Evolutionary conservation across 2,797 vertebrate species (phyloP), one percentile per base, ranked within the genome.

Genomic region (Macrochelys suwanniensis): DNA sequence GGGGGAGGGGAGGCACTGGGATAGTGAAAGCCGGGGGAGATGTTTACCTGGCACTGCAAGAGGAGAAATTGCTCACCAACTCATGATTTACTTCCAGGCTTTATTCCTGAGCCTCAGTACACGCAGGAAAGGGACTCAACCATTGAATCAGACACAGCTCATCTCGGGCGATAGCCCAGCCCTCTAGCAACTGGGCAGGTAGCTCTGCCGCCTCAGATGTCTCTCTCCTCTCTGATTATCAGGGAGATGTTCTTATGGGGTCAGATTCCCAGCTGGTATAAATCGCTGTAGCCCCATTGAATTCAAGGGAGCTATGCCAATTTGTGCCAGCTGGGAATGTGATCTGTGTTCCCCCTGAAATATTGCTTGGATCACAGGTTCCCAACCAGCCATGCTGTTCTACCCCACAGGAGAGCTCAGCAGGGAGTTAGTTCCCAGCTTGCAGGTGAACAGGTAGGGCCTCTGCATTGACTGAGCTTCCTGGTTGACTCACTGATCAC

Each of bases 261-360:
- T 84, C 87, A 54, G 0, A 0, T 77, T 94, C 87, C 85, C 76
- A 89, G 53, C 56, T 33, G 76, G 51, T n/a, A 61, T 83, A 71
- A 37, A 71, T 42, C 2, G 7, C 16, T 21, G 17, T 4, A 6
- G n/a, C 8, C 74, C 9, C 0, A 13, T 79, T 68, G 51, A 61
- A 92, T 26, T 89, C 76, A 91, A 81, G 84, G 82, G 49, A 93
- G 74, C 4, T 92, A 88, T 82, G 90, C 28, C 31, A 82, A 82
- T 71, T 84, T 80, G 86, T 33, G 50, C 0, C 0, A 0, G 21
- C 5, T 89, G 53, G 56, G 53, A 94, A 88, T 61, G 31, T 49
- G 87, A 93, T 45, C 37, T 25, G 51, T 10, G 45, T 93, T 94
- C 79, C 80, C 85, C 77, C 61, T 76, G 85, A 94, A 85, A 76